phyloP scores from a whole-genome alignment of 2,888 invertebrate species.

The Incurvaria masculella region DNA sequence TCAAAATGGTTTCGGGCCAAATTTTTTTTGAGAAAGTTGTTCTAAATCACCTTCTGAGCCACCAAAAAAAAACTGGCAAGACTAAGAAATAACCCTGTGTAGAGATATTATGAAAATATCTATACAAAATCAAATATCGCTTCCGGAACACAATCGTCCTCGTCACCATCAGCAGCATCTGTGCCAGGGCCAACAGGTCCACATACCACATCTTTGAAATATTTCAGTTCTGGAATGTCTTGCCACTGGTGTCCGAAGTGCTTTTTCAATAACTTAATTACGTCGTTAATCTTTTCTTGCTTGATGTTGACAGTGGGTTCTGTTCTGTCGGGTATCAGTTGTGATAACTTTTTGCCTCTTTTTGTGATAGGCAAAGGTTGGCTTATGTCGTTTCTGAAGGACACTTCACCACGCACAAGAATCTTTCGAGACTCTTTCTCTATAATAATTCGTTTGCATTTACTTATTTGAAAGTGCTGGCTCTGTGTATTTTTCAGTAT shows the following conservation, averaged over 20 bases:
- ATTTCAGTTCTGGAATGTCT: no score
- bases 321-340: not conserved
- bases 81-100: no score
- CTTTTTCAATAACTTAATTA: constrained; percentile 11
- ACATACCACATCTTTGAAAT: no score
- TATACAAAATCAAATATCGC: no score
- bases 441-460: constrained; percentile 10
- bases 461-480: constrained; percentile 12
- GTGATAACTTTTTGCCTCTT: constrained; percentile 4
- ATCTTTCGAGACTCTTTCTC: constrained; percentile 1
- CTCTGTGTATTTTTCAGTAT: constrained; percentile 11
- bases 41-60: no score
- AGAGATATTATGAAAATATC: no score
- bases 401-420: constrained; percentile 3
- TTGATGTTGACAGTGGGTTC: not conserved
- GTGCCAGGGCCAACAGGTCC: no score
- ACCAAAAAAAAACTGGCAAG: no score
- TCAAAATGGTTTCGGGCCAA: no score
- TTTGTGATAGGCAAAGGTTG: constrained; percentile 1
- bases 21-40: no score
- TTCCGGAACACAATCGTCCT: no score
- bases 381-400: constrained; percentile 3
- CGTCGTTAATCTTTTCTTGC: constrained; percentile 8
- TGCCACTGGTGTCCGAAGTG: constrained; percentile 12
- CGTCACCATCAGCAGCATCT: no score